A percentile compares a stretch with the other conserved stretches of the same genome.
Evolutionary conservation across 2,888 invertebrate species (phyloP).

Genomic region (Schrankia costaestrigalis): DNA sequence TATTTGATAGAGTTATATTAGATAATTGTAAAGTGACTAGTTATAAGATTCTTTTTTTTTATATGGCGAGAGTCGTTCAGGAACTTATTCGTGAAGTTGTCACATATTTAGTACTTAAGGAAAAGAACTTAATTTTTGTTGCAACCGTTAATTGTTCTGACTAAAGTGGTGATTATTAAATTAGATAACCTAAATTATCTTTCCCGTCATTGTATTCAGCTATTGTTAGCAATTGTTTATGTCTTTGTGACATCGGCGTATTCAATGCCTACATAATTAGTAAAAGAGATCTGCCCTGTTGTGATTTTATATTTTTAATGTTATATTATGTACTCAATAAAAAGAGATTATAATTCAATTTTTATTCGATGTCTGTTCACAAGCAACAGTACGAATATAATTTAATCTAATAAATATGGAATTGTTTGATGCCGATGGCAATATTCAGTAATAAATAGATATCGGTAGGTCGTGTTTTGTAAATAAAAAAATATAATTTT

Average conservation of each 20-base stretch:
- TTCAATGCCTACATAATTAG: too few relatives aligned
- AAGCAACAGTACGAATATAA: conserved; percentile 38
- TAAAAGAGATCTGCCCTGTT: conserved; percentile 70
- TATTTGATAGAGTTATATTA: conserved; percentile 80
- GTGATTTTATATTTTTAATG: conserved; percentile 64
- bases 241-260: conserved; percentile 32
- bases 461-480: conserved; percentile 53
- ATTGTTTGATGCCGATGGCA: conserved; percentile 50
- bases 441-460: conserved; percentile 42
- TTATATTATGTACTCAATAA: conserved; percentile 63
- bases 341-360: conserved; percentile 71
- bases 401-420: conserved; percentile 41
- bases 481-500: conserved; percentile 61
- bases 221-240: conserved; percentile 12
- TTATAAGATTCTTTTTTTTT: conserved; percentile 66
- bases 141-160: conserved; percentile 39
- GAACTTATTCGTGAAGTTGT: conserved; percentile 58
- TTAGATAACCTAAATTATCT: conserved; percentile 10
- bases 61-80: conserved; percentile 76
- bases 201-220: too few relatives aligned
- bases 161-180: conserved; percentile 25
- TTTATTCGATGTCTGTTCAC: conserved; percentile 42
- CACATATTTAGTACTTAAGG: conserved; percentile 70
- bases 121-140: conserved; percentile 61
- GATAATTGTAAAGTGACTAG: conserved; percentile 79